Evolutionary conservation across 2,797 vertebrate species (phyloP).

Genomic region (Dermochelys coriacea): DNA sequence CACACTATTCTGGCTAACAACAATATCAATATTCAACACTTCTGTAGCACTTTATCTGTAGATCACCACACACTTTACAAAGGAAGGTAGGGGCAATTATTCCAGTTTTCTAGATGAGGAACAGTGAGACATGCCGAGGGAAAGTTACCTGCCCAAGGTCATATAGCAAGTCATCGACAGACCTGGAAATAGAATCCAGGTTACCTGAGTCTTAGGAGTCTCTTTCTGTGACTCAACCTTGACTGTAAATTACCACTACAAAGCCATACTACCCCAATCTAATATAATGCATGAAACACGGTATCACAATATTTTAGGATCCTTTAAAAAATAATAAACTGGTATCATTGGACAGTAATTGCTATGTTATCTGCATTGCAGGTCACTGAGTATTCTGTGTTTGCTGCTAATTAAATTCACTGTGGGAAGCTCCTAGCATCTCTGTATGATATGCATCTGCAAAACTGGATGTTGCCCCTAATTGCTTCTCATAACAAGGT

Average conservation of each 20-base stretch:
- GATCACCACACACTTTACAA: not conserved
- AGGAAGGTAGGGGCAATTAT: not conserved
- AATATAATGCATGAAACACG: slow-evolving; percentile 23
- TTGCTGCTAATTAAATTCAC: slow-evolving; percentile 82
- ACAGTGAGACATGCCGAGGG: fast-evolving
- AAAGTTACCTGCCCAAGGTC: not conserved
- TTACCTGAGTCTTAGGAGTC: not conserved
- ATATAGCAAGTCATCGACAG: not conserved
- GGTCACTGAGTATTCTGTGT: slow-evolving; percentile 44
- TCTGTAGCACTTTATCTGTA: too few species aligned
- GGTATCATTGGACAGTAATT: not conserved
- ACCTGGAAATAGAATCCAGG: not conserved
- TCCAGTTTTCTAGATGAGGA: not conserved
- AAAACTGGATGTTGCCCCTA: slow-evolving; percentile 74
- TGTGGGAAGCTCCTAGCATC: slow-evolving; percentile 72
- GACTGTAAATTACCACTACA: not conserved
- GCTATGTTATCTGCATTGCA: slow-evolving; percentile 61
- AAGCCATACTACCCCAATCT: not conserved
- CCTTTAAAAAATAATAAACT: slow-evolving; percentile 27
- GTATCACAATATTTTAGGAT: slow-evolving; percentile 41
- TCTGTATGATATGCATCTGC: slow-evolving; percentile 67
- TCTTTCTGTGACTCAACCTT: slow-evolving; percentile 1
- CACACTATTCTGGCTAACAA: not conserved
- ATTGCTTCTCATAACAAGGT: slow-evolving; percentile 79
- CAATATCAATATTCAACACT: not conserved